Evolutionary conservation across 1,140 invertebrate genomes (phyloP).

Genomic region (Cotesia typhae): DNA sequence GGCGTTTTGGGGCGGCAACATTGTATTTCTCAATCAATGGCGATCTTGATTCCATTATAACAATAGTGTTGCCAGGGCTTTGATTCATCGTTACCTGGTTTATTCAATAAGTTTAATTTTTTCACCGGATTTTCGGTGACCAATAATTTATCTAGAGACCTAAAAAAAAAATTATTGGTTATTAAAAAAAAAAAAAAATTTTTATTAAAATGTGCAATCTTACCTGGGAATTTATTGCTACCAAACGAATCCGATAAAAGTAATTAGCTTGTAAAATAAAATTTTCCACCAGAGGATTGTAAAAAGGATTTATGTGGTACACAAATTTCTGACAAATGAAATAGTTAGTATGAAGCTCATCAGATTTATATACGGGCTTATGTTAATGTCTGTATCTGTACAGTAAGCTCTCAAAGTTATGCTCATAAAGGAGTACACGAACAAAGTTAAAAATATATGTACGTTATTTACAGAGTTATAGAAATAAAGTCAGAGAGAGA

Average conservation of each 20-base stretch:
- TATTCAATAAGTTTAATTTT: neutral
- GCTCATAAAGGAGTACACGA: constrained; percentile 28
- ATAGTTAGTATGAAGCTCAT: neutral
- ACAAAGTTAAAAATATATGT: constrained; percentile 29
- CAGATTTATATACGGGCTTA: too few species aligned
- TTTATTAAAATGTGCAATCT: too few species aligned
- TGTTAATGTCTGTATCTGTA: neutral
- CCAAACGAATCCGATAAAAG: too few species aligned
- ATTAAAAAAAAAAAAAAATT: too few species aligned
- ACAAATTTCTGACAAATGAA: too few species aligned
- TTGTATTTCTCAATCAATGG: constrained; percentile 48
- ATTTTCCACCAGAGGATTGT: too few species aligned
- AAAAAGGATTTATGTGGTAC: too few species aligned
- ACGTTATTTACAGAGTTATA: constrained; percentile 23
- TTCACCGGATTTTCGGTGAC: neutral
- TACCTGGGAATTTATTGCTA: too few species aligned
- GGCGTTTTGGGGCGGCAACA: constrained; percentile 52
- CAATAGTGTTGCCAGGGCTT: neutral
- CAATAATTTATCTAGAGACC: too few species aligned
- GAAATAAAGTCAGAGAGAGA: constrained; percentile 21
- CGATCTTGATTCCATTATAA: constrained; percentile 34
- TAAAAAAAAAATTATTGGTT: too few species aligned
- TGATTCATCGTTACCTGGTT: constrained; percentile 20
- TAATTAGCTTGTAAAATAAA: too few species aligned
- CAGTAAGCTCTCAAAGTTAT: constrained; percentile 5